phyloP scores from a whole-genome alignment of 2,888 invertebrate genomes.

The Acanthopleura granulata region DNA sequence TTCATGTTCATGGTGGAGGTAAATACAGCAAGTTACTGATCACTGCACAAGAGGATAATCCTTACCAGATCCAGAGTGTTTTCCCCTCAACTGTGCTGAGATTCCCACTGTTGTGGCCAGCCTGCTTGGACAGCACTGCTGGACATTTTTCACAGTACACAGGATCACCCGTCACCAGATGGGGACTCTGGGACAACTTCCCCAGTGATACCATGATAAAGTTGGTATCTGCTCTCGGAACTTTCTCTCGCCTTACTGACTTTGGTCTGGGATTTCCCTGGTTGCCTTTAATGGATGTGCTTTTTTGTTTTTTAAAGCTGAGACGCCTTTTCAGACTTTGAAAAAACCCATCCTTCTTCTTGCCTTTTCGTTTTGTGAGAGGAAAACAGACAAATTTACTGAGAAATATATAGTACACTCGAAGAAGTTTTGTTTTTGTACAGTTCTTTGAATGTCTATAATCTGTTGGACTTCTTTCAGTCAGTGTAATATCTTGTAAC shows the following conservation, averaged over 20 bases:
- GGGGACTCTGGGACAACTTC: constrained; percentile 45
- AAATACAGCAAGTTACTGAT: too few relatives aligned
- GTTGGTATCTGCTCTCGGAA: constrained; percentile 44
- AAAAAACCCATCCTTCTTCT: not conserved
- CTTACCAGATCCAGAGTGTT: constrained; percentile 49
- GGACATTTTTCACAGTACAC: constrained; percentile 46
- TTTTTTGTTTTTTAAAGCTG: not conserved
- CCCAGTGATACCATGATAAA: constrained; percentile 53
- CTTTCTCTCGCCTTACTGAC: constrained; percentile 17
- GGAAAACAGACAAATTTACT: too few relatives aligned
- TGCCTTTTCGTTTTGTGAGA: not conserved
- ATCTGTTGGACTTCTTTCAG: too few relatives aligned
- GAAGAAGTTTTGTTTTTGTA: too few relatives aligned
- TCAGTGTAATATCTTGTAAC: too few relatives aligned
- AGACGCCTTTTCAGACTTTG: not conserved
- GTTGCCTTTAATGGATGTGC: not conserved
- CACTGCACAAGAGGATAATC: too few relatives aligned
- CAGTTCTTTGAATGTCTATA: too few relatives aligned
- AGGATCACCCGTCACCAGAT: constrained; percentile 55
- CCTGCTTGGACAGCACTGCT: constrained; percentile 45
- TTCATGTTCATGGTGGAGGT: too few relatives aligned
- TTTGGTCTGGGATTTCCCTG: not conserved
- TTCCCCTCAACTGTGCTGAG: not conserved
- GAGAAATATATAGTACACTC: too few relatives aligned
- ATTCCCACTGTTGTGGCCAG: not conserved